Base-by-base conservation (phyloP, 2,888 invertebrate species). In the Nephrotoma guestfalica region DNA sequence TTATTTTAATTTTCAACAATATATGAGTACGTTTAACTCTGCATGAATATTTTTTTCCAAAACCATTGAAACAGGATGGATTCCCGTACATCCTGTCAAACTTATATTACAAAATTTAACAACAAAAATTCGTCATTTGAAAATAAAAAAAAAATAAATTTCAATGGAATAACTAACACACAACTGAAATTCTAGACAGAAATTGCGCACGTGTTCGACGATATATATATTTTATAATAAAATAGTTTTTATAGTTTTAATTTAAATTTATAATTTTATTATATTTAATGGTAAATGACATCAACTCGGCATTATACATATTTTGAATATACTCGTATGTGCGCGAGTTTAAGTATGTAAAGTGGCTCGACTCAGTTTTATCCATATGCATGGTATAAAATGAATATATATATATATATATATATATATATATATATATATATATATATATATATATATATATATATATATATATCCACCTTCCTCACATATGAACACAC, bases 161-260 rank as follows among this genome's bases (percentile, higher is more conserved):
- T 71, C 71, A 71, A 71, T 71, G 71, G 87, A 87, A 86, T 87
- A 41, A 71, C 86, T 87, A 41, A 71, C 86, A 86, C 30, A 71
- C 71, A 86, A 87, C 86, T 87, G 87, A 87, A 87, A 87, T 87
- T 87, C 87, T 87, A 87, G 86, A 87, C 87, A 83, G 86, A 43
- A 43, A 86, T 86, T 41, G 84, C 87, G 87, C 87, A 87, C 87
- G 87, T 87, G 87, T 87, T 87, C 86, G 86, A 86, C 71, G 71
- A 87, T 87, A 86, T 87, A 87, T 30, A 9, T 41, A 41, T 51
- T 57, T 7, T 18, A 6, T 57, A 43, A 9, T 86, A 57, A 40
- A 86, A 86, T 41, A 86, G 84, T 41, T 84, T 43, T 85, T 85
- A 42, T 85, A 43, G 42, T 85, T 85, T 85, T 85, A 42, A 85